Evolutionary conservation across 2,797 vertebrate species (phyloP).

Genomic region (Artibeus lituratus): DNA sequence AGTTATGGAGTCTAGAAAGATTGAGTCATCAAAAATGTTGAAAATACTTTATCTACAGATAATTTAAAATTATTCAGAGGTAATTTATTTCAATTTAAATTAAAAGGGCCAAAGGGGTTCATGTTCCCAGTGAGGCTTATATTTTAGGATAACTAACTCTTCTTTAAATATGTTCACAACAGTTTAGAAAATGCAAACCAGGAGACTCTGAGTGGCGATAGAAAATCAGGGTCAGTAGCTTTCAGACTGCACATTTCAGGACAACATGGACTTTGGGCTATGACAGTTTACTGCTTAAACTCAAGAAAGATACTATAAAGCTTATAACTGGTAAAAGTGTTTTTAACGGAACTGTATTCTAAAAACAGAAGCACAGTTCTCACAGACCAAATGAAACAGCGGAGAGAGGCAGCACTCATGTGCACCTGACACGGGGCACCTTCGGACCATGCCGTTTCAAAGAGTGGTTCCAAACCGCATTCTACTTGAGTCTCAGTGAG

Average conservation of each 20-base stretch:
- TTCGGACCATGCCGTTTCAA: background rate
- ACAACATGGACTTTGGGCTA: background rate
- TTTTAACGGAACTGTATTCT: background rate
- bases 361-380: background rate
- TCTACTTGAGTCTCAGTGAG: background rate
- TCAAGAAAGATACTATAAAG: background rate
- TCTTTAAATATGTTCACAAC: background rate
- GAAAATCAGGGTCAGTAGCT: background rate
- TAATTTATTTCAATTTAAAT: constrained; percentile 17
- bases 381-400: background rate
- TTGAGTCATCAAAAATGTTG: background rate
- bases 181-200: background rate
- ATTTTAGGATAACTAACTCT: background rate
- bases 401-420: background rate
- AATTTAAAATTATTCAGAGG: background rate
- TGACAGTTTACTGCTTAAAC: background rate
- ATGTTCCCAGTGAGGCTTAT: background rate
- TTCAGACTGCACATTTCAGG: background rate
- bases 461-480: background rate
- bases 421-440: background rate
- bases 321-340: background rate
- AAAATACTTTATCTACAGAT: background rate
- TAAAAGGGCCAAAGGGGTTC: background rate
- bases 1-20: background rate
- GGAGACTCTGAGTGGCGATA: background rate